phyloP scores from a whole-genome alignment of 2,113 vertebrate genomes.

The Eulacestoma nigropectus region DNA sequence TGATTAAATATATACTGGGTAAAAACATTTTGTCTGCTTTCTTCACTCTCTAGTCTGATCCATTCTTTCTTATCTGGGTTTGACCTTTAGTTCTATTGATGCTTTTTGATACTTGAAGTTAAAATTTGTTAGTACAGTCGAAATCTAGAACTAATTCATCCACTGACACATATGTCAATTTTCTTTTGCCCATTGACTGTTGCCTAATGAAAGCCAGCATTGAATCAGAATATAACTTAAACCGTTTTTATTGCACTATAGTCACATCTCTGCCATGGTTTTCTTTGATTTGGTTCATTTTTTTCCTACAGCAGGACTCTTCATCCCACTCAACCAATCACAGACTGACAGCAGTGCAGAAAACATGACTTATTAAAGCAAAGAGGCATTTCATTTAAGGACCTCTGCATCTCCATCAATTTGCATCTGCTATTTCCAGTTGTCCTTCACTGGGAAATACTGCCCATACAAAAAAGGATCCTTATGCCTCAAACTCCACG shows the following conservation, averaged over 20 bases:
- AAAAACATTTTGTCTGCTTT: neutral
- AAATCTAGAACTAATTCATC: neutral
- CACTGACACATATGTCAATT: neutral
- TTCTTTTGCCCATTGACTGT: neutral
- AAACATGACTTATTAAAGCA: neutral
- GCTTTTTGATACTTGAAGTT: neutral
- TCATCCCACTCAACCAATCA: neutral
- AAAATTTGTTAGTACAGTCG: neutral
- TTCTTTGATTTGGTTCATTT: neutral
- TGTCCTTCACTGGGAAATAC: neutral
- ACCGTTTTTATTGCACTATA: neutral
- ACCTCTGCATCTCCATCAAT: neutral
- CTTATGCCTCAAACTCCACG: neutral
- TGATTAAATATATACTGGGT: neutral
- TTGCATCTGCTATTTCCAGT: neutral
- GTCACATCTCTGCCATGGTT: neutral
- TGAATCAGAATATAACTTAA: neutral
- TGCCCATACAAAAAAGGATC: neutral
- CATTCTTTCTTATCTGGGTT: neutral
- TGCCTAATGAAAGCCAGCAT: neutral
- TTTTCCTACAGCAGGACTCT: neutral
- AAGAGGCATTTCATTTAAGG: neutral
- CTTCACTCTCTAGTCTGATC: neutral
- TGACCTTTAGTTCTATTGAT: neutral
- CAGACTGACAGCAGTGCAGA: neutral